Base-by-base conservation (phyloP, 2,888 invertebrate genomes). In the Limnephilus rhombicus region DNA sequence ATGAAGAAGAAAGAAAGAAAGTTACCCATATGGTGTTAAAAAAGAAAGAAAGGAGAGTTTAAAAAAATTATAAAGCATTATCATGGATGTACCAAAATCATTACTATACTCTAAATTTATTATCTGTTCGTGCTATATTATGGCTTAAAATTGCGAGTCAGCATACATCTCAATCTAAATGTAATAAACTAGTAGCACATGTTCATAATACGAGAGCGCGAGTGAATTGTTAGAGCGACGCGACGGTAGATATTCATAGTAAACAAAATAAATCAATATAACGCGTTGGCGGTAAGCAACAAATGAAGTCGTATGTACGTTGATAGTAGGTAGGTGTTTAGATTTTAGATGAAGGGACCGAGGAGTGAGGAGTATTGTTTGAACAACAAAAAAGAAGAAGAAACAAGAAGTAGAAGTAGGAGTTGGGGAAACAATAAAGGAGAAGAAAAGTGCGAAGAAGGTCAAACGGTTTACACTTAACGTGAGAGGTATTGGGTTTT, bases 381-480 rank as follows among this genome's bases (percentile, higher is more conserved):
- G 68, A 24, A 68, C 68, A 68, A 68, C 68, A 24, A 68, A 68
- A 41, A 68, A 68, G 53, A 68, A 68, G 68, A 68, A 68, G 68
- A 68, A 68, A 68, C 68, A 24, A 68, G 68, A 68, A 68, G 68
- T 68, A 4, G 68, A 68, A 68, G 68, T 68, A n/a, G 68, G n/a
- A 18, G 85, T n/a, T 18, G 85, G 86, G 86, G 29, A n/a, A 29
- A 45, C 37, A 37, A 86, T 29, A 45, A 45, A n/a, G 37, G 41
- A 45, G 45, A 45, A 45, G 45, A 45, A 41, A 86, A 86, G 41
- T 41, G 15, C 34, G 11, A 83, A 45, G 15, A 45, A 86, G 86
- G 86, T 86, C 86, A 86, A 86, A 86, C n/a, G 45, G 86, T 41
- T 86, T 45, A 86, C 86, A 86, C 45, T 86, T 86, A 86, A 45